Percentiles rank a stretch among this genome's conserved stretches.
phyloP scores from a whole-genome alignment of 2,797 vertebrate genomes.

The Bradypus variegatus region DNA sequence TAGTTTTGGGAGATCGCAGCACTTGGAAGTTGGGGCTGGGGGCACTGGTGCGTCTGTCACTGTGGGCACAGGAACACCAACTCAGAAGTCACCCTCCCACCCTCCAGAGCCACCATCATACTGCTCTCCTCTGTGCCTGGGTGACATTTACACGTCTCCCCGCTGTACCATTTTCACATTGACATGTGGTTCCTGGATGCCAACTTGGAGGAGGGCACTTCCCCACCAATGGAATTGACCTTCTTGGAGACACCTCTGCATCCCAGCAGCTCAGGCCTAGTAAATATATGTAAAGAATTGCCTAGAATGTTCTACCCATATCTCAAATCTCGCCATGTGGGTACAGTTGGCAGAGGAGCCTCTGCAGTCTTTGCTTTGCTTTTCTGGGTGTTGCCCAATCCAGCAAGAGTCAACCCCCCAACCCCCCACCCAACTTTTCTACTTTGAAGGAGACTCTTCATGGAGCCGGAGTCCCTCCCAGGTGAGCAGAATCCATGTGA shows the following conservation, averaged over 20 bases:
- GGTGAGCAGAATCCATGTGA: not conserved
- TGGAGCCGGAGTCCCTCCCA: rapidly evolving
- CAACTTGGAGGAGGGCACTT: not conserved
- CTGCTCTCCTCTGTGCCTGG: not conserved
- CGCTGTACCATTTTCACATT: not conserved
- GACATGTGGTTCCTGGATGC: not conserved
- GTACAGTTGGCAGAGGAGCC: not conserved
- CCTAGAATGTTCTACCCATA: not conserved
- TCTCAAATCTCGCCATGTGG: not conserved
- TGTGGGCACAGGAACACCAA: not conserved
- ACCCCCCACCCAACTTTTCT: not conserved
- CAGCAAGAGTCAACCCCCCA: not conserved
- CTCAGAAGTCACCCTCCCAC: not conserved
- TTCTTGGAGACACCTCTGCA: not conserved
- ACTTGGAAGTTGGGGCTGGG: not conserved
- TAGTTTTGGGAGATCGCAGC: not conserved
- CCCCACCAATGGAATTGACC: rapidly evolving
- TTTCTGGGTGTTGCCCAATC: not conserved
- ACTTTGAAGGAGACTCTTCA: not conserved
- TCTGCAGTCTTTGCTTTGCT: not conserved
- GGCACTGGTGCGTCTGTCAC: not conserved
- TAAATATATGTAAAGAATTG: not conserved
- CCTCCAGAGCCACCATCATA: not conserved
- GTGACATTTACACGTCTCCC: rapidly evolving
- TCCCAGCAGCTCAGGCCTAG: not conserved